Conservation (phyloP, 1,140 invertebrate genomes). For the Teleopsis dalmanni region DNA sequence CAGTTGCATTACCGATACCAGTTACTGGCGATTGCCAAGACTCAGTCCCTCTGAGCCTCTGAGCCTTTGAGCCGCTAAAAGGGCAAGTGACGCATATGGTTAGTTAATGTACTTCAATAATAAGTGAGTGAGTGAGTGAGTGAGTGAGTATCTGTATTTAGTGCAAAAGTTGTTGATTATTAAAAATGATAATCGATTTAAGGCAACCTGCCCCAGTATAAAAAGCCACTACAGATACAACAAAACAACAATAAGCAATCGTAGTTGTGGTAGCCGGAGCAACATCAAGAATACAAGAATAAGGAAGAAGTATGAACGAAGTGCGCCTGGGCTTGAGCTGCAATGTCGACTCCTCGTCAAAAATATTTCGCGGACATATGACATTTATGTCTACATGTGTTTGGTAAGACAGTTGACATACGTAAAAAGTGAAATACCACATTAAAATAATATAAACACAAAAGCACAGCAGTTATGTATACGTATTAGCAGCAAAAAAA, state of each 20-base stretch:
- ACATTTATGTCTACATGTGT: slow-evolving; percentile 44
- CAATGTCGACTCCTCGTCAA: background rate
- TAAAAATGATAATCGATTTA: slow-evolving; percentile 44
- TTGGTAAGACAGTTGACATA: slow-evolving; percentile 42
- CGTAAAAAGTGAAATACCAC: too few relatives aligned
- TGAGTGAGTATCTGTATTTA: slow-evolving; percentile 3
- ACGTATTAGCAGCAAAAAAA: background rate
- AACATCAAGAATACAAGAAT: too few relatives aligned
- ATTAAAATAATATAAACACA: background rate
- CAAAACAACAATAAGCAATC: background rate
- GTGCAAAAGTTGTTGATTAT: slow-evolving; percentile 21
- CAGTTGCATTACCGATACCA: background rate
- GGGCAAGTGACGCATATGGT: background rate
- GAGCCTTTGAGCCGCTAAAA: too few relatives aligned
- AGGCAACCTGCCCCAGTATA: too few relatives aligned
- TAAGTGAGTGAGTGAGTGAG: background rate
- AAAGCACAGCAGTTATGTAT: background rate
- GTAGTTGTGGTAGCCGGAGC: too few relatives aligned
- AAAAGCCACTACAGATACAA: background rate
- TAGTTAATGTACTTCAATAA: background rate
- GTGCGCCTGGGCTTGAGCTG: background rate
- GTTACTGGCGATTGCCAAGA: too few relatives aligned
- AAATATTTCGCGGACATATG: slow-evolving; percentile 16
- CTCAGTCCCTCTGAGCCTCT: too few relatives aligned
- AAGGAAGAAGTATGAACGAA: background rate